Conservation (phyloP, 37 sponge, comb jelly and placozoan species). For the Bolinopsis microptera region DNA sequence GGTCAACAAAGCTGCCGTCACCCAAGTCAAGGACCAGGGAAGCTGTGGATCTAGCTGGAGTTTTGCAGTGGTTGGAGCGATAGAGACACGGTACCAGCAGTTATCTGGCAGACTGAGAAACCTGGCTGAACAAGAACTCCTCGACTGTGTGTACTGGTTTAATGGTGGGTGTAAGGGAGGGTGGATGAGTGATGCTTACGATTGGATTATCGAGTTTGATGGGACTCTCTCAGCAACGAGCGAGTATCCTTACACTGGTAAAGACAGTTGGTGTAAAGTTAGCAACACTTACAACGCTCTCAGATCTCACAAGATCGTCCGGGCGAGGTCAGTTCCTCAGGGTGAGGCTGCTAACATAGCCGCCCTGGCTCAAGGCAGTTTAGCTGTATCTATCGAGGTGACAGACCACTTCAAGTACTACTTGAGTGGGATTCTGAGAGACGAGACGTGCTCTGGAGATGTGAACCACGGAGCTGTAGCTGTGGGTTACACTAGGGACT, state of each 20-base stretch:
- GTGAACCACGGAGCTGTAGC: background rate
- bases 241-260: background rate
- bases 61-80: conserved; percentile 1
- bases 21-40: conserved; percentile 25
- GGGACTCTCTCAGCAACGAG: background rate
- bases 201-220: background rate
- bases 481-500: conserved; percentile 4
- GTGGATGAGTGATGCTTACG: background rate
- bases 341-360: background rate
- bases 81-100: conserved; percentile 6
- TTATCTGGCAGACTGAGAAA: conserved; percentile 17
- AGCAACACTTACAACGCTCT: background rate
- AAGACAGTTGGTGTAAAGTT: background rate
- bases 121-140: background rate
- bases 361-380: background rate
- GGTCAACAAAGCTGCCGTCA: background rate
- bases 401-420: conserved; percentile 10
- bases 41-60: background rate
- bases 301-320: background rate
- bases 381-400: background rate
- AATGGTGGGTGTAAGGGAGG: background rate
- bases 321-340: background rate
- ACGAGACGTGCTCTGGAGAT: background rate
- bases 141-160: conserved; percentile 12
- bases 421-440: background rate